These are phyloP conservation scores for Sardinella longiceps DNA, from an alignment of 2,797 vertebrate genomes.

Conservation along the genomic window DNA sequence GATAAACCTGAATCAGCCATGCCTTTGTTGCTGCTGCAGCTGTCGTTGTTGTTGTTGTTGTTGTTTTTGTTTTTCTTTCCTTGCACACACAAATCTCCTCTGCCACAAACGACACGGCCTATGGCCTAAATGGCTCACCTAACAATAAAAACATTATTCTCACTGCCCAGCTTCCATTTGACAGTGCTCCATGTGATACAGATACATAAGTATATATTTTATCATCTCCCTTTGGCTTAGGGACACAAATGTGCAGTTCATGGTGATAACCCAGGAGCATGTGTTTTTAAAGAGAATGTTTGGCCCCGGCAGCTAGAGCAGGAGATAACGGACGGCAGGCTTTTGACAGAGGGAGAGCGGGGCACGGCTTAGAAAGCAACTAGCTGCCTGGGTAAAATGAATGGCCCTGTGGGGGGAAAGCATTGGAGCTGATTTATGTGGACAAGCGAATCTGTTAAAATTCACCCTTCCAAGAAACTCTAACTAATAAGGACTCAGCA, in stretches of 20 bases:
- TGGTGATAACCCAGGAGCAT: background rate
- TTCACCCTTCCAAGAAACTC: constrained; percentile 45
- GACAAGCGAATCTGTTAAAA: constrained; percentile 47
- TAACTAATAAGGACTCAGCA: constrained; percentile 50
- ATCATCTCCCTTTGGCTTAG: background rate
- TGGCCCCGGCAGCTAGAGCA: background rate
- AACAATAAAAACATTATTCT: background rate
- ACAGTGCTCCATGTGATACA: background rate
- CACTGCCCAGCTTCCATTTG: background rate
- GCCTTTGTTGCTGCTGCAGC: background rate
- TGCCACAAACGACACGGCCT: background rate
- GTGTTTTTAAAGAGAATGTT: background rate
- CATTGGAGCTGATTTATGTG: constrained; percentile 43
- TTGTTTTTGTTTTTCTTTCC: background rate
- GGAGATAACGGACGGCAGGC: background rate
- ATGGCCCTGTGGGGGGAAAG: constrained; percentile 39
- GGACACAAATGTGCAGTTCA: background rate
- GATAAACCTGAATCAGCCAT: background rate
- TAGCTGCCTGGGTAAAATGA: constrained; percentile 38
- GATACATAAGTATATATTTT: background rate
- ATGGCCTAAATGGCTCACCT: constrained; percentile 3
- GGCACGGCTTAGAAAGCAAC: background rate
- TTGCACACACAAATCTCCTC: constrained; percentile 14
- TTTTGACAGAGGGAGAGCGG: background rate
- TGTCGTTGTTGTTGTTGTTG: background rate